These are phyloP conservation scores for Tenualosa ilisha DNA, from an alignment of 2,797 vertebrate genomes.

Conservation along the genomic window DNA sequence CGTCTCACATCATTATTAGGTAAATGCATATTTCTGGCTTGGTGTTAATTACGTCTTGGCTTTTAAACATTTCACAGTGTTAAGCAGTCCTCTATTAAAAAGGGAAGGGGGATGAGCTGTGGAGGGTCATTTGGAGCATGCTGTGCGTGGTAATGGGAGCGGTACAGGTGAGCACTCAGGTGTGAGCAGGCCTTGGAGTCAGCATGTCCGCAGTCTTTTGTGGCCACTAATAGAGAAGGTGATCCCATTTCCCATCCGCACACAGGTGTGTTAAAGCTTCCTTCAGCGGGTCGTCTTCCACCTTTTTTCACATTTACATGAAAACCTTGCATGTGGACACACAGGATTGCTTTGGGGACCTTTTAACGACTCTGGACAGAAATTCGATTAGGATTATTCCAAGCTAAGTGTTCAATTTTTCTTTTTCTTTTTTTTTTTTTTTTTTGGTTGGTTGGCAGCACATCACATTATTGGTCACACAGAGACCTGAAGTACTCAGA, in stretches of 20 bases:
- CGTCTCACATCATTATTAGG: conserved; percentile 25
- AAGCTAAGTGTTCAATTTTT: conserved; percentile 72
- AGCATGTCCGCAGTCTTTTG: background rate
- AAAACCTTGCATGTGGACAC: conserved; percentile 64
- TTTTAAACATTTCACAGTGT: background rate
- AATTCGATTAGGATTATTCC: conserved; percentile 80
- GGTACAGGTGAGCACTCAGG: background rate
- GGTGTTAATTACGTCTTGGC: background rate
- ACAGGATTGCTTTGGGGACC: conserved; percentile 67
- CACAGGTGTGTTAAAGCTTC: background rate
- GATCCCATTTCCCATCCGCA: background rate
- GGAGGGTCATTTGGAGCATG: background rate
- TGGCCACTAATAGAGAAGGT: background rate
- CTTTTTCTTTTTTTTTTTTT: too few relatives aligned
- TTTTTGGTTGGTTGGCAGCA: conserved; percentile 62
- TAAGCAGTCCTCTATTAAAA: background rate
- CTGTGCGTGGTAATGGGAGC: background rate
- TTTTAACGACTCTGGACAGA: conserved; percentile 73
- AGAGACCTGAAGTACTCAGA: conserved; percentile 56
- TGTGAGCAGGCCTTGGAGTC: background rate
- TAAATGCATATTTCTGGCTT: conserved; percentile 24
- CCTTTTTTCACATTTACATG: conserved; percentile 52
- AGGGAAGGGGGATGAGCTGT: background rate
- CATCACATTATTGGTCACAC: conserved; percentile 63
- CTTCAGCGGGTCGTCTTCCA: background rate